These are phyloP conservation scores for Desmodus rotundus DNA, from an alignment of 2,113 vertebrate species.

Conservation along the genomic window DNA sequence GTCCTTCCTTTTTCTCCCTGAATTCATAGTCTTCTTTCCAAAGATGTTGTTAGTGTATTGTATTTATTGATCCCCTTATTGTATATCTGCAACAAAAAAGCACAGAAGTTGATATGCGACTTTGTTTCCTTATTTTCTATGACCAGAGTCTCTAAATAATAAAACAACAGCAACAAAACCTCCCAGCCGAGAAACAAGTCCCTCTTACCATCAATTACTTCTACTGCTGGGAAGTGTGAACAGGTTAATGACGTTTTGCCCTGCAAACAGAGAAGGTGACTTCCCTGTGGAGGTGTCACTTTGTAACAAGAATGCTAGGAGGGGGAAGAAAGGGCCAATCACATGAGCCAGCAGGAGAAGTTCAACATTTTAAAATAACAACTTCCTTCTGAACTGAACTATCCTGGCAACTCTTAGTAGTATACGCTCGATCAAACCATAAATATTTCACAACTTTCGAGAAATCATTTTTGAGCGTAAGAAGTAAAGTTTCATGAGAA, in stretches of 20 bases:
- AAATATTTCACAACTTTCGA: neutral
- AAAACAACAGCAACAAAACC: neutral
- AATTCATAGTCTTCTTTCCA: neutral
- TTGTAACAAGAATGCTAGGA: neutral
- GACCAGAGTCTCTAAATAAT: neutral
- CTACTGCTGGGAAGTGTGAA: neutral
- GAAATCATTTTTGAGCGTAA: neutral
- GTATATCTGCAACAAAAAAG: neutral
- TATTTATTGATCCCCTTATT: neutral
- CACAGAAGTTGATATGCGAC: neutral
- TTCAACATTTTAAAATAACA: neutral
- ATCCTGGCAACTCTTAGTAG: neutral
- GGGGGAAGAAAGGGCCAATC: neutral
- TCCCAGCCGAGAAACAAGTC: slow-evolving; percentile 59
- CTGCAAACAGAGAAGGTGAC: slow-evolving; percentile 4
- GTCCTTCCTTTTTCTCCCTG: neutral
- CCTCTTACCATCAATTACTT: neutral
- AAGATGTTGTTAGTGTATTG: neutral
- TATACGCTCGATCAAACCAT: neutral
- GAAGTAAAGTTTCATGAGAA: neutral
- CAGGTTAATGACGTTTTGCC: neutral
- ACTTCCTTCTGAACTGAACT: neutral
- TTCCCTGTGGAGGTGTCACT: neutral
- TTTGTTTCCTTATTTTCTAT: neutral
- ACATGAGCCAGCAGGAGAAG: neutral